Base-by-base conservation (phyloP, 1,140 invertebrate species). In the Zelostemma sp. region DNA sequence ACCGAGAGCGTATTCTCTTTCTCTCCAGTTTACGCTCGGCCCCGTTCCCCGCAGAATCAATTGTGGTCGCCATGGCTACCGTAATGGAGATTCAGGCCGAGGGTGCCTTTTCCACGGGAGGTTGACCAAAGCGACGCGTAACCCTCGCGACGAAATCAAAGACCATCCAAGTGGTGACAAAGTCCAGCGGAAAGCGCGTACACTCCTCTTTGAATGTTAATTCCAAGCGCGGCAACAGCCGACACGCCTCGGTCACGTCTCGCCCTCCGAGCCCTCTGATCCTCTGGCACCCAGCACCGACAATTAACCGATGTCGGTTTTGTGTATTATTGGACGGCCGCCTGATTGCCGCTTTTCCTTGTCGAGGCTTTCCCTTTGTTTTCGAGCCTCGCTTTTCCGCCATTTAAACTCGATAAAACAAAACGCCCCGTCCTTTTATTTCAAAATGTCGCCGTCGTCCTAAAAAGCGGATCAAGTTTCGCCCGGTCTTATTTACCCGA, bases 41-140 rank as follows among this genome's bases (percentile, higher is more conserved):
- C 69, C 67, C 70, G 57, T 57, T 67, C 75, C 77, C 78, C 73
- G 71, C 80, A 76, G 80, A 84, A 84, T 84, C 82, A 83, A 84
- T 84, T 83, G 82, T 69, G 81, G 82, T 84, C 77, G 80, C 76
- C 82, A 84, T 84, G 81, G 72, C 81, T 82, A 84, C 82, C 79
- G 80, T 84, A 82, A 82, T 84, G 78, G 80, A 82, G 79, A 82
- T 80, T 77, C 77, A 76, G 76, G 71, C 74, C 70, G 73, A 79
- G 80, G 80, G 79, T 81, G 76, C 80, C 79, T 81, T 81, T 81
- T 83, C 75, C 74, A 81, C 79, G 77, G 72, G 59, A 81, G 72
- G 75, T 79, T 81, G 80, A 81, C 80, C 80, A 80, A 81, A 80
- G 77, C 76, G 71, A n/a, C 72, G 66, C 68, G 68, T 76, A 72